These are phyloP conservation scores for Syndactyla subalaris DNA, from an alignment of 2,797 vertebrate species.

Conservation along the genomic window DNA sequence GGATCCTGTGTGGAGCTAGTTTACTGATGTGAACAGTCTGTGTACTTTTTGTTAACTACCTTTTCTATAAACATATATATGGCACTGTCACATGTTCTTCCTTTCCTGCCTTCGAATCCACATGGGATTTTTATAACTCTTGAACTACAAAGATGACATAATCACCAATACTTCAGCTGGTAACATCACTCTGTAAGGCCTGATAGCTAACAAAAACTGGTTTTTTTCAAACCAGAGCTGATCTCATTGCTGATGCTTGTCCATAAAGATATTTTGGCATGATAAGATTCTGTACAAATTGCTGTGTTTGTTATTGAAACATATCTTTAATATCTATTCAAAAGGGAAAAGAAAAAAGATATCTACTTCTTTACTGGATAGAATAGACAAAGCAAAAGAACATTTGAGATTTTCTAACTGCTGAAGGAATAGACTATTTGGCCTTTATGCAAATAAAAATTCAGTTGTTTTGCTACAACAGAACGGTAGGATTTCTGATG, in stretches of 20 bases:
- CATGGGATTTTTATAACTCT: not conserved
- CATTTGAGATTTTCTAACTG: not conserved
- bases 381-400: not conserved
- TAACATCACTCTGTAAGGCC: not conserved
- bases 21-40: not conserved
- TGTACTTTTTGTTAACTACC: not conserved
- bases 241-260: slow-evolving; percentile 31
- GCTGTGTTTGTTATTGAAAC: not conserved
- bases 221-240: slow-evolving; percentile 26
- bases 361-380: not conserved
- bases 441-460: not conserved
- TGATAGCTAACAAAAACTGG: not conserved
- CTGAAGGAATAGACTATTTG: not conserved
- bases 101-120: not conserved
- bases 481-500: not conserved
- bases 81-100: not conserved
- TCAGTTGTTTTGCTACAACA: not conserved
- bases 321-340: not conserved
- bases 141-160: not conserved
- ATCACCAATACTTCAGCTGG: not conserved
- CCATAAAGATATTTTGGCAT: slow-evolving; percentile 1
- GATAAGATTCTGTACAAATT: slow-evolving; percentile 3
- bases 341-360: not conserved
- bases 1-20: not conserved
- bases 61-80: not conserved